Conservation (phyloP, 1,140 invertebrate species). For the Drosophila busckii region DNA sequence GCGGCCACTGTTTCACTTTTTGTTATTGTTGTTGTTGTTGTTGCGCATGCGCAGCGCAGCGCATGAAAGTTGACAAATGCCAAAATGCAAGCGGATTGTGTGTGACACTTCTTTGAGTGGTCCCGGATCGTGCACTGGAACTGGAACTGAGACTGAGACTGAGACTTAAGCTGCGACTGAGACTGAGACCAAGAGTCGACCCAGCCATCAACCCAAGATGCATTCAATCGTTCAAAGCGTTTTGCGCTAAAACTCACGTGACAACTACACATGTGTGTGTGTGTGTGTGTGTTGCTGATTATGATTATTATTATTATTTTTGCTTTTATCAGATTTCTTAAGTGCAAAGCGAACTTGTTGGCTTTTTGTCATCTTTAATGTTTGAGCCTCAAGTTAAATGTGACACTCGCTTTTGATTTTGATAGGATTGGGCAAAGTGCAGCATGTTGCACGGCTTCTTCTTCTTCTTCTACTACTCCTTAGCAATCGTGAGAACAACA, state of each 20-base stretch:
- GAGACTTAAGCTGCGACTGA: neutral
- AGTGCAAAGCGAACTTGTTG: constrained; percentile 77
- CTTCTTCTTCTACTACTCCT: too few species aligned
- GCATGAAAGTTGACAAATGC: constrained; percentile 73
- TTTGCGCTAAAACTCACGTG: constrained; percentile 76
- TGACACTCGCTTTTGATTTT: constrained; percentile 67
- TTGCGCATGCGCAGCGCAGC: constrained; percentile 61
- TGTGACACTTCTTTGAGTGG: constrained; percentile 68
- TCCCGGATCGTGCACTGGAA: constrained; percentile 1
- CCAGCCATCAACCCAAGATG: constrained; percentile 38
- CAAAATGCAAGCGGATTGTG: constrained; percentile 76
- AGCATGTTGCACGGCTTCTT: too few species aligned
- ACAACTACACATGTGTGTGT: constrained; percentile 53
- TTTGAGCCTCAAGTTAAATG: constrained; percentile 68
- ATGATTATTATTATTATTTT: neutral
- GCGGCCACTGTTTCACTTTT: constrained; percentile 27
- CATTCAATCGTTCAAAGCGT: constrained; percentile 74
- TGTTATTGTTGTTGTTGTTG: constrained; percentile 28
- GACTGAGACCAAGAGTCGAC: constrained; percentile 8
- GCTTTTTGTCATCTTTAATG: constrained; percentile 77
- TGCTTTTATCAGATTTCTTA: constrained; percentile 72
- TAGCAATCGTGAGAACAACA: too few species aligned
- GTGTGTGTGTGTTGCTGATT: neutral
- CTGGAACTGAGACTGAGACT: constrained; percentile 4
- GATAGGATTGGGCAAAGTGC: constrained; percentile 55